Evolutionary conservation across 2,888 invertebrate genomes (phyloP).

Genomic region (Malachius bipustulatus): DNA sequence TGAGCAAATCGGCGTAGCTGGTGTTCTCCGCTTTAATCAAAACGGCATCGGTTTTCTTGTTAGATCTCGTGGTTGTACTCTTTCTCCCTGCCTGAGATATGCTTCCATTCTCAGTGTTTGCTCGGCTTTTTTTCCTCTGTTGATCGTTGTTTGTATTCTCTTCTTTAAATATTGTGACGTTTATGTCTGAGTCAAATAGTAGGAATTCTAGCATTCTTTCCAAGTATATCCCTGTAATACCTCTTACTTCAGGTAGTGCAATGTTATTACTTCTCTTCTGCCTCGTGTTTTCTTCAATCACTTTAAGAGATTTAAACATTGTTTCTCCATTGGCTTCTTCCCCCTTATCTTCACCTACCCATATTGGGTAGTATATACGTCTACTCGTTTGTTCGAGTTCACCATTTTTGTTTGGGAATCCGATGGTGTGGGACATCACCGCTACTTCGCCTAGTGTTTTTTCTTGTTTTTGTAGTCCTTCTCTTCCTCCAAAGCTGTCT

Average conservation of each 20-base stretch:
- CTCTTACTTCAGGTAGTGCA: slow-evolving; percentile 12
- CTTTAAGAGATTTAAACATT: slow-evolving; percentile 8
- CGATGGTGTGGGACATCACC: slow-evolving; percentile 14
- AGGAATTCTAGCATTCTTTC: slow-evolving; percentile 12
- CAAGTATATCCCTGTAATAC: slow-evolving; percentile 6
- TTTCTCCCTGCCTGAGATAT: slow-evolving; percentile 1
- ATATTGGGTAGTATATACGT: slow-evolving; percentile 13
- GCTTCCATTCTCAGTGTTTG: no score
- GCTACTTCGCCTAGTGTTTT: slow-evolving; percentile 14
- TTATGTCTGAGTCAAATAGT: slow-evolving; percentile 9
- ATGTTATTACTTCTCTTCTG: slow-evolving; percentile 8
- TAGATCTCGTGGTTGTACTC: slow-evolving; percentile 1
- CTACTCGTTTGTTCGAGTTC: slow-evolving; percentile 11
- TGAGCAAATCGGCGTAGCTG: slow-evolving; percentile 14
- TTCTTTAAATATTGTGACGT: slow-evolving; percentile 4
- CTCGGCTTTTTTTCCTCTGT: not conserved
- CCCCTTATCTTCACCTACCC: slow-evolving; percentile 3
- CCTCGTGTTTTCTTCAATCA: slow-evolving; percentile 8
- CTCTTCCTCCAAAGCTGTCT: slow-evolving; percentile 11
- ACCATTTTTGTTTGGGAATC: slow-evolving; percentile 17
- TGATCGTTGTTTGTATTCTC: not conserved
- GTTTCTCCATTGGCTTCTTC: slow-evolving; percentile 1
- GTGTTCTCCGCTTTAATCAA: slow-evolving; percentile 10
- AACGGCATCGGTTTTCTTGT: slow-evolving; percentile 9
- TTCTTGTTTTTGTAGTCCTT: no score